Percentiles rank a stretch among this genome's conserved stretches.
Evolutionary conservation across 2,113 vertebrate species (phyloP).

Genomic region (Uropsilus gracilis): DNA sequence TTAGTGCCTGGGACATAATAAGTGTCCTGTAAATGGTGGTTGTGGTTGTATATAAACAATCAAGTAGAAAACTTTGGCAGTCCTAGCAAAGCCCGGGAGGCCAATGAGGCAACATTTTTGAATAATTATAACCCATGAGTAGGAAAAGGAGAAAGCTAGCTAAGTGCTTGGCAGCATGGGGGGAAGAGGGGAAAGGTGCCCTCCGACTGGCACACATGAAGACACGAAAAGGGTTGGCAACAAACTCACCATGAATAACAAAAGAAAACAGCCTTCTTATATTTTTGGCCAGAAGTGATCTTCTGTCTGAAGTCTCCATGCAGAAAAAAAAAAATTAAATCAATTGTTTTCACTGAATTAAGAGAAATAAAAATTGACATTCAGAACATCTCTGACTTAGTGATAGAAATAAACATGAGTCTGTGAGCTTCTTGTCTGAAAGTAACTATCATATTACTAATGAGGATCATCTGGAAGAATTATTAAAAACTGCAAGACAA

Average conservation of each 20-base stretch:
- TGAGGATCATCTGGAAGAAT: not conserved
- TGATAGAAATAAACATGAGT: not conserved
- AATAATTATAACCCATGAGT: slow-evolving; percentile 27
- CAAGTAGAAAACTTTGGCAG: slow-evolving; percentile 38
- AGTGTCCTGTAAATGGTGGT: not conserved
- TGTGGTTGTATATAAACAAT: slow-evolving; percentile 28
- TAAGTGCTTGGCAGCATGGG: not conserved
- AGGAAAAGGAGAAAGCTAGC: slow-evolving; percentile 29
- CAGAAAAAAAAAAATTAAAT: not conserved
- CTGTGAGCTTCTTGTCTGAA: not conserved
- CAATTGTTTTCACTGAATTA: slow-evolving; percentile 28
- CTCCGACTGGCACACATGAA: not conserved
- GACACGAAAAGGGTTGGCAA: not conserved
- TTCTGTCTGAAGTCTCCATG: not conserved
- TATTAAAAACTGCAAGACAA: not conserved
- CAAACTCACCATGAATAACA: not conserved
- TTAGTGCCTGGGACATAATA: slow-evolving; percentile 39
- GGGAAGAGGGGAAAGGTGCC: not conserved
- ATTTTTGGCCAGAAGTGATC: not conserved
- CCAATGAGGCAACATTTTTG: slow-evolving; percentile 41
- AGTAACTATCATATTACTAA: not conserved
- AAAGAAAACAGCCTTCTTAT: no score
- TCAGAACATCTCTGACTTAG: not conserved
- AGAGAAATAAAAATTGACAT: slow-evolving; percentile 44
- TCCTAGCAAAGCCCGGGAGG: not conserved